Conservation (phyloP, 2,797 vertebrate species). For the Sphenopsis melanotis region DNA sequence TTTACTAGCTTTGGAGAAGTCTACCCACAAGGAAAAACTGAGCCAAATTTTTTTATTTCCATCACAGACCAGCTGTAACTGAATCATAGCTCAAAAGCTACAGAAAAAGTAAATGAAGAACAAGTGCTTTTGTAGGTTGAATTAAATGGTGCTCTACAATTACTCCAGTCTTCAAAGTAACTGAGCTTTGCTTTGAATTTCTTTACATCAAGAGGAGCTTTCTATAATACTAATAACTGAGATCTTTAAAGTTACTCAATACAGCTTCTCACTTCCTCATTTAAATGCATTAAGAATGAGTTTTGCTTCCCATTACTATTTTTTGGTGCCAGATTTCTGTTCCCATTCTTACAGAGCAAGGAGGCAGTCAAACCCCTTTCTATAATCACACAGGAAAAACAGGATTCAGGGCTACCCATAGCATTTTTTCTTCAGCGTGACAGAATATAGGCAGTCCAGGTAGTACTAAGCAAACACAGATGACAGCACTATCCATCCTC, state of each 20-base stretch:
- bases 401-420: neutral
- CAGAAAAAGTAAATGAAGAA: neutral
- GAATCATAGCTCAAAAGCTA: neutral
- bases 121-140: neutral
- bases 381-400: neutral
- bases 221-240: conserved; percentile 2
- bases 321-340: neutral
- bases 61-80: neutral
- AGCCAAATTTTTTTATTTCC: neutral
- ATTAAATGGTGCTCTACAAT: neutral
- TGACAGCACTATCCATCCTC: neutral
- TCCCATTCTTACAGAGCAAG: neutral
- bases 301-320: neutral
- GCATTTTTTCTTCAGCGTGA: neutral
- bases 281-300: conserved; percentile 48
- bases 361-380: neutral
- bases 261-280: neutral
- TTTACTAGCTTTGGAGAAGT: neutral
- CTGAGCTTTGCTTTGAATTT: neutral
- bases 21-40: neutral
- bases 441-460: neutral
- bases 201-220: neutral
- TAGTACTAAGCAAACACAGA: neutral
- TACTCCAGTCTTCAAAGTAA: neutral
- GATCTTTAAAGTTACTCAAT: conserved; percentile 14